These are phyloP conservation scores for Sminthurinus aureus DNA, from an alignment of 2,888 invertebrate species.

Conservation along the genomic window DNA sequence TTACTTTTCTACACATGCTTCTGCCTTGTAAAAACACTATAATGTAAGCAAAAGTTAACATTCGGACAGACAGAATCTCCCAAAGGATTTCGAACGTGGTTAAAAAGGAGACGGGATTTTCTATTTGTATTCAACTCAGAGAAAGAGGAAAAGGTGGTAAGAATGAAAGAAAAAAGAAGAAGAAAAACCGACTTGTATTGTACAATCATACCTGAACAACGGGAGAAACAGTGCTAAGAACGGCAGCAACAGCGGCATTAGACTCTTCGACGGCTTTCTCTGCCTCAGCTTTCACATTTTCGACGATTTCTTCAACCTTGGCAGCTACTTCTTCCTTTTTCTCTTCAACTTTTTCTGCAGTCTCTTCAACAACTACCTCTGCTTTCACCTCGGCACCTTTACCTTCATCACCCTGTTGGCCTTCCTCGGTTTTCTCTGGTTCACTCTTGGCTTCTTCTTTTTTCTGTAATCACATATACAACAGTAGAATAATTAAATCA, in stretches of 20 bases:
- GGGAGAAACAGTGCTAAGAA: not conserved
- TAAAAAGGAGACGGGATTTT: conserved; percentile 1
- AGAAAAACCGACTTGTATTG: too few relatives aligned
- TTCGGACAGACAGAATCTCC: not conserved
- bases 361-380: conserved; percentile 33
- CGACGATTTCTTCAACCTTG: conserved; percentile 22
- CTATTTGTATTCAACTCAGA: not conserved
- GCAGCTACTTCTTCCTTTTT: conserved; percentile 12
- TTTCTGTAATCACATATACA: conserved; percentile 46
- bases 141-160: not conserved
- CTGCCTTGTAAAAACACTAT: not conserved
- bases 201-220: conserved; percentile 24
- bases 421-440: conserved; percentile 37
- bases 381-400: conserved; percentile 15
- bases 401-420: conserved; percentile 5
- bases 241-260: conserved; percentile 2
- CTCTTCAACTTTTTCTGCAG: conserved; percentile 24
- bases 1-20: not conserved
- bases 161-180: not conserved
- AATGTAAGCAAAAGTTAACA: conserved; percentile 1
- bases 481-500: not conserved
- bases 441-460: conserved; percentile 49
- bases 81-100: not conserved
- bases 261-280: conserved; percentile 12
- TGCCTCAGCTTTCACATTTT: conserved; percentile 7